phyloP scores from a whole-genome alignment of 2,797 vertebrate genomes.

The Acrossocheilus fasciatus region DNA sequence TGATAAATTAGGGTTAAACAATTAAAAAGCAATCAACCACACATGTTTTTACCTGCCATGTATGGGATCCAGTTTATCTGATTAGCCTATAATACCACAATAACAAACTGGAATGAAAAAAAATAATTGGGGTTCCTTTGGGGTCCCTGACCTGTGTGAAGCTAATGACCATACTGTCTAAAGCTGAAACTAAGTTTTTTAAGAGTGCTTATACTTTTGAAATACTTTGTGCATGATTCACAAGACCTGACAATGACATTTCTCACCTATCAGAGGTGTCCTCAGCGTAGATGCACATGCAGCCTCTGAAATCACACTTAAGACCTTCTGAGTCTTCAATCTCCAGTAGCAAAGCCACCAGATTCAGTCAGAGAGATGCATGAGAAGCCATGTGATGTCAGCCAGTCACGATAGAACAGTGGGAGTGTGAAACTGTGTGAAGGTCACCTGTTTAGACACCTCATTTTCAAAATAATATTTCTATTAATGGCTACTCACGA shows the following conservation, averaged over 20 bases:
- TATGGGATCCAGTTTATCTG: too few relatives aligned
- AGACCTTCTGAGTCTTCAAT: constrained; percentile 48
- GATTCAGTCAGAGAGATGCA: constrained; percentile 24
- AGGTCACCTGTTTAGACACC: neutral
- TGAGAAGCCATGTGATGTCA: neutral
- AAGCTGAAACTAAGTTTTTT: neutral
- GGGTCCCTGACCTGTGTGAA: neutral
- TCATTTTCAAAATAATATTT: neutral
- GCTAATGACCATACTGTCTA: neutral
- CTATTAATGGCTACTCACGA: neutral
- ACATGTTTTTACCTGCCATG: too few relatives aligned
- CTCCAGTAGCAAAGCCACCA: constrained; percentile 37
- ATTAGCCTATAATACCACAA: neutral
- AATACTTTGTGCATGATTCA: neutral
- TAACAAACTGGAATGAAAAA: neutral
- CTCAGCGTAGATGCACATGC: constrained; percentile 23
- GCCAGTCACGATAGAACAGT: neutral
- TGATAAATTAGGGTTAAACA: neutral
- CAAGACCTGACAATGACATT: constrained; percentile 12
- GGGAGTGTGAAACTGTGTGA: neutral
- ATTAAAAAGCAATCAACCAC: neutral
- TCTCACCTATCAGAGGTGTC: neutral
- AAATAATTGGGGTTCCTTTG: neutral
- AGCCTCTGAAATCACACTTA: constrained; percentile 30
- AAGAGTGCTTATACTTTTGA: neutral